These are phyloP conservation scores for Misgurnus mizolepis DNA, from an alignment of 2,113 vertebrate species.

Conservation along the genomic window DNA sequence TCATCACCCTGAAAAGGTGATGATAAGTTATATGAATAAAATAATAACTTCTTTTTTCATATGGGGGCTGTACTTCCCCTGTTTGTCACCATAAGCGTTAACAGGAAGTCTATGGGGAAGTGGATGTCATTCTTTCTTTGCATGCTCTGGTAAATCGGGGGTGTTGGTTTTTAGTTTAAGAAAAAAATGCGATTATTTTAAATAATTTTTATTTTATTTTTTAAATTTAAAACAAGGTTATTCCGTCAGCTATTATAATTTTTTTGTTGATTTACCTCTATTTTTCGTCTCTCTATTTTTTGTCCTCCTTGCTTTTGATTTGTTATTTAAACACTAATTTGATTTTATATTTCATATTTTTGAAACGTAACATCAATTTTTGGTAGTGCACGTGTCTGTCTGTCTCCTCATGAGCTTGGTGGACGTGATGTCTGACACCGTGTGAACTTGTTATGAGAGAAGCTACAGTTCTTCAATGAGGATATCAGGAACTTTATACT, in stretches of 20 bases:
- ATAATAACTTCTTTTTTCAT: constrained; percentile 23
- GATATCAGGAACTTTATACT: constrained; percentile 6
- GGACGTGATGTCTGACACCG: not conserved
- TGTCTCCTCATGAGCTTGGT: not conserved
- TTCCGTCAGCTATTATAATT: not conserved
- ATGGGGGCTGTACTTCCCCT: constrained; percentile 58
- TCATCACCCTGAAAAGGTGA: not conserved
- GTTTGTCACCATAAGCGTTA: constrained; percentile 53
- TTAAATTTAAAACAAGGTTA: not conserved
- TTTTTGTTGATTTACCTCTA: not conserved
- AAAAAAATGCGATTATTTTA: not conserved
- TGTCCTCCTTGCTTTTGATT: not conserved
- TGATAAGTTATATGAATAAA: not conserved
- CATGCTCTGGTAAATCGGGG: constrained; percentile 38
- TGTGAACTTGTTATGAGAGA: constrained; percentile 3
- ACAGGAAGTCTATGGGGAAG: constrained; percentile 72
- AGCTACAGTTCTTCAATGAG: not conserved
- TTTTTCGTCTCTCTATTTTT: not conserved
- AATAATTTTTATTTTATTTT: not conserved
- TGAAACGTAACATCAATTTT: not conserved
- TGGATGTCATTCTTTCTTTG: constrained; percentile 59
- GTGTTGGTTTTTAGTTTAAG: not conserved
- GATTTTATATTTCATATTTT: not conserved
- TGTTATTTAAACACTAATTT: not conserved
- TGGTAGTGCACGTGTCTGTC: not conserved